Conservation (phyloP, 2,888 invertebrate genomes). For the Drosophila siamana region DNA sequence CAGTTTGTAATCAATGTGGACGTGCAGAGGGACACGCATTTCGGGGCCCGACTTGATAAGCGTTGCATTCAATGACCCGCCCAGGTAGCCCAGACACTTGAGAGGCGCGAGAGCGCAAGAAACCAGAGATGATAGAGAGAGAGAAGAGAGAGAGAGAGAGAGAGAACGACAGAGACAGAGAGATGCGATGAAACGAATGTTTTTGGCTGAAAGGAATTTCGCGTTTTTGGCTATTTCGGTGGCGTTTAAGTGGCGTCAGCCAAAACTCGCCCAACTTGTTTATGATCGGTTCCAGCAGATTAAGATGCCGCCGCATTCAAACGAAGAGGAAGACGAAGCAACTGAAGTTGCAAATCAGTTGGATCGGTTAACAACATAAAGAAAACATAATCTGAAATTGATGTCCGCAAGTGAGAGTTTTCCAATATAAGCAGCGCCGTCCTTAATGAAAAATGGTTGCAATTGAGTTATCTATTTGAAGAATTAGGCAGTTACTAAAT, state of each 20-base stretch:
- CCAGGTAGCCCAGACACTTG: constrained; percentile 44
- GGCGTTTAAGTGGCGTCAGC: constrained; percentile 76
- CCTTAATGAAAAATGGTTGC: too few species aligned
- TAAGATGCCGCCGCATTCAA: constrained; percentile 46
- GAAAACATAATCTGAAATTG: background rate
- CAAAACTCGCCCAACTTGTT: constrained; percentile 45
- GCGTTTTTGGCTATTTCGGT: constrained; percentile 60
- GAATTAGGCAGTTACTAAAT: too few species aligned
- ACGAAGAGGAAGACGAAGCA: background rate
- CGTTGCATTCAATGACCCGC: constrained; percentile 74
- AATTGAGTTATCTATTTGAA: too few species aligned
- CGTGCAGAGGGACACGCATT: constrained; percentile 44
- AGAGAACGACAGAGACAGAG: background rate
- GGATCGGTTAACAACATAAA: too few species aligned
- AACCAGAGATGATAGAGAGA: background rate
- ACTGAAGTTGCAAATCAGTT: background rate
- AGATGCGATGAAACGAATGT: constrained; percentile 4
- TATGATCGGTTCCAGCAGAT: constrained; percentile 57
- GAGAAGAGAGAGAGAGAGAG: constrained; percentile 8
- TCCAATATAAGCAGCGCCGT: too few species aligned
- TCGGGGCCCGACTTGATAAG: constrained; percentile 45
- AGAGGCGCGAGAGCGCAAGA: background rate
- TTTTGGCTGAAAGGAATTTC: constrained; percentile 49
- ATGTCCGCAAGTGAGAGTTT: background rate
- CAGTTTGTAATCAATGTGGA: constrained; percentile 77